These are phyloP conservation scores for Lycorma delicatula DNA, from an alignment of 1,140 invertebrate species.

Conservation along the genomic window DNA sequence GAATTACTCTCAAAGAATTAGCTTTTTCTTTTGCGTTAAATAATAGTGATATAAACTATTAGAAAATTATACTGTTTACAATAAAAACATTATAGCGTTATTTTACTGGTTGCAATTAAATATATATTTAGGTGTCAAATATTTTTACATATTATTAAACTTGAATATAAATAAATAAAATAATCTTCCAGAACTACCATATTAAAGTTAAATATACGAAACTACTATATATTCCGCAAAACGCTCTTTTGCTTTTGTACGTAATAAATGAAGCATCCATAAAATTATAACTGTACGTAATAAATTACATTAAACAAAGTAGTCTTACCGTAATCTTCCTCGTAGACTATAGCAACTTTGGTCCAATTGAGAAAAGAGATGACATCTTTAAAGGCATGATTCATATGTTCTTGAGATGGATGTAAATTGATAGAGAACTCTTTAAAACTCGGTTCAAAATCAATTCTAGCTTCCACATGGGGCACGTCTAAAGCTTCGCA, in stretches of 20 bases:
- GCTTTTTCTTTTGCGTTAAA: too few species aligned
- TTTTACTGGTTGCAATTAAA: too few species aligned
- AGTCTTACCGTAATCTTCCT: slow-evolving; percentile 70
- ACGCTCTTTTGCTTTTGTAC: not conserved
- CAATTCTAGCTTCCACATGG: slow-evolving; percentile 67
- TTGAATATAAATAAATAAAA: too few species aligned
- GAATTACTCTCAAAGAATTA: too few species aligned
- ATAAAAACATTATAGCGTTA: too few species aligned
- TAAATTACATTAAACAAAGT: slow-evolving; percentile 3
- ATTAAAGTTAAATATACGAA: not conserved
- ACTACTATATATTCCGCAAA: not conserved
- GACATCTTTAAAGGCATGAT: slow-evolving; percentile 76
- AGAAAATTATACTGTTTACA: too few species aligned
- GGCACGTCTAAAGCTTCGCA: slow-evolving; percentile 83
- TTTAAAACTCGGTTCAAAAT: slow-evolving; percentile 54
- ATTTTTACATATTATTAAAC: too few species aligned
- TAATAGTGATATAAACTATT: too few species aligned
- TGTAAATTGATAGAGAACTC: slow-evolving; percentile 86
- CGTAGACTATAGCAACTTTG: slow-evolving; percentile 85
- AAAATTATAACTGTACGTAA: not conserved
- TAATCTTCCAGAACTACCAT: not conserved
- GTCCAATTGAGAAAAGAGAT: slow-evolving; percentile 89
- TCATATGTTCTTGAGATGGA: slow-evolving; percentile 73
- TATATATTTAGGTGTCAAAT: too few species aligned
- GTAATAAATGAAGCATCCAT: not conserved